phyloP scores from a whole-genome alignment of 92 coral and sea anemone genomes.

The Zoanthus sociatus region DNA sequence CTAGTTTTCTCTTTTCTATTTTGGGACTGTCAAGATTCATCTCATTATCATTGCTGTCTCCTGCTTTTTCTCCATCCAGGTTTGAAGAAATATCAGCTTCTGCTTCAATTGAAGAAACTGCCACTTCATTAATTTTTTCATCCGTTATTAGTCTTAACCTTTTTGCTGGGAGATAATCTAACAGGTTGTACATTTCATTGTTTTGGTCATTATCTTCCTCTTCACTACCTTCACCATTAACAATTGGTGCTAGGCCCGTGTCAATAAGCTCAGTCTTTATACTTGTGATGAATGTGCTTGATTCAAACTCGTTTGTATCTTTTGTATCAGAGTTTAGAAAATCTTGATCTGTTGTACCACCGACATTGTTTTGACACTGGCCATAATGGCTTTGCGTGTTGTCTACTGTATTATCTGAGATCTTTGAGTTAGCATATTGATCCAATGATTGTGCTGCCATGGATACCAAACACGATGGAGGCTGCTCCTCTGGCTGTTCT shows the following conservation, averaged over 20 bases:
- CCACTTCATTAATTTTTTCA: background rate
- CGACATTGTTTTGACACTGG: background rate
- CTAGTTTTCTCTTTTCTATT: background rate
- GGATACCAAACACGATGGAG: background rate
- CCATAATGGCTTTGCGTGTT: background rate
- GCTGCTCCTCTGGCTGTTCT: background rate
- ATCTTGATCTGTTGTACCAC: background rate
- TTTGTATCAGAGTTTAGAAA: background rate
- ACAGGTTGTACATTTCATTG: background rate
- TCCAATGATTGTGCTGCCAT: background rate
- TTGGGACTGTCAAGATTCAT: background rate
- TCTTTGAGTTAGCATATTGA: background rate
- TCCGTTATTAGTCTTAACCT: background rate
- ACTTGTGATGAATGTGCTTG: background rate
- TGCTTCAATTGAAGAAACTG: background rate
- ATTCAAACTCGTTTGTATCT: background rate
- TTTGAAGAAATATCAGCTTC: background rate
- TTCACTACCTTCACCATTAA: background rate
- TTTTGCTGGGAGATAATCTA: conserved; percentile 8
- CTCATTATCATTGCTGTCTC: background rate
- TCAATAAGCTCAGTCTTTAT: background rate
- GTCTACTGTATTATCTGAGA: background rate
- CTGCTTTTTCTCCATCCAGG: background rate
- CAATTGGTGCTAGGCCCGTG: background rate
- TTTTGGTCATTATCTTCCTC: background rate